Base-by-base conservation (phyloP, 2,888 invertebrate species). In the Ormyrus nitidulus region DNA sequence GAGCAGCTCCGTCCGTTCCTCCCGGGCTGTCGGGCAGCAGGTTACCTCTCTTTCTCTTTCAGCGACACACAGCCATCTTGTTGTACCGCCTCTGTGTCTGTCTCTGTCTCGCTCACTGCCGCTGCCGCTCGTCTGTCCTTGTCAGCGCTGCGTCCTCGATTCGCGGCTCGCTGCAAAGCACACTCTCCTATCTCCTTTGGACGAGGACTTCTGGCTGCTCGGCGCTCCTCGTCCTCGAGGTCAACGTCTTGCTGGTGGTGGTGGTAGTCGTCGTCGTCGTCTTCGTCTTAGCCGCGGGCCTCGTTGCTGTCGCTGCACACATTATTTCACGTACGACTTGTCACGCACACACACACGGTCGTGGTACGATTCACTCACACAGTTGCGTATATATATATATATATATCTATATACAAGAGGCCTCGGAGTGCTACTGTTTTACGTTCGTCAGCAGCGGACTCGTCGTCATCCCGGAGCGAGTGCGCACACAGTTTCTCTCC, bases 41-140 rank as follows among this genome's bases (percentile, higher is more conserved):
- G 19, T 13, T 13, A 19, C 19, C 7, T 19, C 6, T 34, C 56
- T 56, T n/a, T 83, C 84, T 82, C 83, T 85, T 84, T 86, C 86
- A 88, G 84, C 86, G 83, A 85, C 84, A 84, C 83, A 85, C 85
- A 88, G 87, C 87, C 87, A 87, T 87, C 86, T 87, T 87, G 87
- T 78, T 78, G 66, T 59, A 59, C 72, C 70, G 72, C 70, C 83
- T 85, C 83, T 83, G 78, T 83, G 76, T 83, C 83, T 83, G 83
- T 81, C 84, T 83, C 84, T 64, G 73, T 79, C 81, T 69, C 78
- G 65, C 74, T 56, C 66, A 61, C 34, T 13, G 19, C 19, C 1
- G 19, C 54, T 11, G 6, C 51, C 51, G 51, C 9, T 51, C 51
- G 19, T 19, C 19, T 19, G 19, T 19, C 19, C 11, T n/a, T 64